phyloP scores from a whole-genome alignment of 1,140 invertebrate genomes.

The Wasmannia auropunctata region DNA sequence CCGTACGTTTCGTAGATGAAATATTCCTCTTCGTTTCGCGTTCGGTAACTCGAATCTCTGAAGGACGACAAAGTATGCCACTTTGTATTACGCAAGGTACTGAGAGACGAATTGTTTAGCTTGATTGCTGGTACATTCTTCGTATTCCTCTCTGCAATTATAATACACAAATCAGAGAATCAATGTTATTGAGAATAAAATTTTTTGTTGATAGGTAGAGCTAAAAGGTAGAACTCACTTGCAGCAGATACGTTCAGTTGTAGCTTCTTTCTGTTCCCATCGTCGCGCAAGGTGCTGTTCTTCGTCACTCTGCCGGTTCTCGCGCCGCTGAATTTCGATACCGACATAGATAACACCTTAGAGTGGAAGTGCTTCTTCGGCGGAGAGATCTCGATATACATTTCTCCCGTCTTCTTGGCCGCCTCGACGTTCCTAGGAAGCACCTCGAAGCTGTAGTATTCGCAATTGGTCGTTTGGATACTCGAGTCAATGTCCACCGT shows the following conservation, averaged over 20 bases:
- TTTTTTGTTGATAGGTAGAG: no score
- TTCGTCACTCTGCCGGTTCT: constrained; percentile 75
- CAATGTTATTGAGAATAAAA: constrained; percentile 15
- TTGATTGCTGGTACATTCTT: constrained; percentile 68
- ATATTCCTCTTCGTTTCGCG: constrained; percentile 49
- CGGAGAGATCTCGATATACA: constrained; percentile 78
- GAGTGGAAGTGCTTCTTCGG: constrained; percentile 54
- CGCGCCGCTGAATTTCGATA: constrained; percentile 53
- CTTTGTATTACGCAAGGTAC: not conserved
- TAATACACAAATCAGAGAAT: constrained; percentile 42
- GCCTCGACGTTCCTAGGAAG: not conserved
- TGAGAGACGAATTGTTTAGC: constrained; percentile 73
- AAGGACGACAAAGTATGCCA: not conserved
- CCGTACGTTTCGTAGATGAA: constrained; percentile 68
- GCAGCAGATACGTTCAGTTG: constrained; percentile 33
- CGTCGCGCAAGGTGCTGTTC: constrained; percentile 64
- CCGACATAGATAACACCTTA: constrained; percentile 37
- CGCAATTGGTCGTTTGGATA: not conserved
- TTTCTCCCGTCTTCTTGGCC: constrained; percentile 14
- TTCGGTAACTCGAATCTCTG: constrained; percentile 29
- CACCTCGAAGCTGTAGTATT: constrained; percentile 7
- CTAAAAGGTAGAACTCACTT: constrained; percentile 25
- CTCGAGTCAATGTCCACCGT: not conserved
- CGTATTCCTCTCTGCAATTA: constrained; percentile 58
- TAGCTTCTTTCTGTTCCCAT: constrained; percentile 65